Percentiles rank a stretch among this genome's conserved stretches.
phyloP scores from a whole-genome alignment of 2,113 vertebrate species.

The Salminus brasiliensis region DNA sequence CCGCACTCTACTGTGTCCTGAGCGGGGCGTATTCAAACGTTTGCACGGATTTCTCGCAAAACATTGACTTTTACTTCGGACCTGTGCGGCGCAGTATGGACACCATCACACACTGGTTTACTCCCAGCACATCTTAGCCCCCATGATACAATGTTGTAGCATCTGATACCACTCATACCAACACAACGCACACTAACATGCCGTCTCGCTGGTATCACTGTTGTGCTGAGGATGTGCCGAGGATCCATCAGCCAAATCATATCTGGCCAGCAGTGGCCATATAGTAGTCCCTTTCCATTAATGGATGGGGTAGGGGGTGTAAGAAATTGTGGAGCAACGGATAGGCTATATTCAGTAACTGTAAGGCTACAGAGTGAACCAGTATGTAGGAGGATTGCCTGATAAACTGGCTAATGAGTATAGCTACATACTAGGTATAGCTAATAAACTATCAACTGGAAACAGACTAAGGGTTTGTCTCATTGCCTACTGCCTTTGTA shows the following conservation, averaged over 20 bases:
- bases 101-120: conserved; percentile 84
- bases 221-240: background rate
- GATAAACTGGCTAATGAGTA: background rate
- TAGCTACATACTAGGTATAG: background rate
- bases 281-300: background rate
- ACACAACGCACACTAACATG: background rate
- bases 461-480: background rate
- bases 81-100: conserved; percentile 78
- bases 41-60: conserved; percentile 89
- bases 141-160: too few species aligned
- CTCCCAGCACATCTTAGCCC: conserved; percentile 64
- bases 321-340: background rate
- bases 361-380: background rate
- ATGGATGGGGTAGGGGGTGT: background rate
- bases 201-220: background rate
- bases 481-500: background rate
- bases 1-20: conserved; percentile 91
- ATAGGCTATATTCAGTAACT: background rate
- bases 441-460: background rate
- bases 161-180: too few species aligned
- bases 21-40: conserved; percentile 86
- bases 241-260: background rate
- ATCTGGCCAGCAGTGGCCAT: background rate
- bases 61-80: conserved; percentile 87
- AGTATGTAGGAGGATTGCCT: too few species aligned